Conservation (phyloP, 2,797 vertebrate genomes). For the Parambassis ranga region DNA sequence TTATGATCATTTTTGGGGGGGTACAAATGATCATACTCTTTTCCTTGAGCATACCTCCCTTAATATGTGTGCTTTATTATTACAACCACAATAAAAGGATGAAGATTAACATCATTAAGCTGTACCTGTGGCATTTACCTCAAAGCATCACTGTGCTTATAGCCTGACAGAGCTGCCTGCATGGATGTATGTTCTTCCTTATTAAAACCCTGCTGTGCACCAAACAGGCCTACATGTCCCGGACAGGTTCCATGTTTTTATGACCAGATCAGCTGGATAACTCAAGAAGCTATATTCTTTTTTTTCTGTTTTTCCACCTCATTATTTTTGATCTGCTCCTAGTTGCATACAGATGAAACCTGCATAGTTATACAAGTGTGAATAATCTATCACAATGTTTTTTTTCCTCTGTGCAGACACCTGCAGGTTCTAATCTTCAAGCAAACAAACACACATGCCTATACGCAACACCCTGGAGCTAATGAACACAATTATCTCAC, state of each 20-base stretch:
- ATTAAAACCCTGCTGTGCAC: background rate
- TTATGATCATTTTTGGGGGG: too few species aligned
- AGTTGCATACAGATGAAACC: slow-evolving; percentile 37
- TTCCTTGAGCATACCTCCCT: background rate
- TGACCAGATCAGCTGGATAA: background rate
- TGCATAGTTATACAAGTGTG: slow-evolving; percentile 21
- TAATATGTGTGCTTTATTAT: too few species aligned
- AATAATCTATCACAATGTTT: slow-evolving; percentile 21
- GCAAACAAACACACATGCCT: background rate
- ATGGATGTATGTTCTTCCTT: background rate
- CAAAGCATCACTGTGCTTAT: background rate
- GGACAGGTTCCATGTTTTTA: background rate
- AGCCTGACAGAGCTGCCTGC: background rate
- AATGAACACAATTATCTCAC: slow-evolving; percentile 30
- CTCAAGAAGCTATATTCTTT: background rate
- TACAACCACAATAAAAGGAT: too few species aligned
- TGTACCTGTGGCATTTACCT: background rate
- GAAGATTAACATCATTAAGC: background rate
- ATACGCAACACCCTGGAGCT: background rate
- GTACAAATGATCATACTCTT: too few species aligned
- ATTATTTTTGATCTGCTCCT: background rate
- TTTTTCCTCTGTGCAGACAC: slow-evolving; percentile 5
- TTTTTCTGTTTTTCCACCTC: background rate
- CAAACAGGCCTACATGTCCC: background rate
- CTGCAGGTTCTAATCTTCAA: slow-evolving; percentile 38